These are phyloP conservation scores for Leptestheria dahalacensis DNA, from an alignment of 1,140 invertebrate species.

Conservation along the genomic window DNA sequence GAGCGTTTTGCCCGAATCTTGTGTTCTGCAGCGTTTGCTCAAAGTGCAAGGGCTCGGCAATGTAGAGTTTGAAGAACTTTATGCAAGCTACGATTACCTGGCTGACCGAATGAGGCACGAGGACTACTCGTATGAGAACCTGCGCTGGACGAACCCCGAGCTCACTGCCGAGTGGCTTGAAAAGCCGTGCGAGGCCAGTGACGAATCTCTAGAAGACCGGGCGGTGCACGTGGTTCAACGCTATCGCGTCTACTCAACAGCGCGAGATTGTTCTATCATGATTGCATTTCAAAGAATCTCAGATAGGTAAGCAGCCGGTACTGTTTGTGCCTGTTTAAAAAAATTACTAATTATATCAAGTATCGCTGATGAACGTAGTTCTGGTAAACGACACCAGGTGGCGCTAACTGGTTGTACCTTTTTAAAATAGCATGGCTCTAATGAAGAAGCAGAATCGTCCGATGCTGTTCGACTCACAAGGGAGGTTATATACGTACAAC, in stretches of 20 bases:
- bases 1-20: constrained; percentile 23
- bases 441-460: constrained; percentile 11
- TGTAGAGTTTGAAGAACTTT: constrained; percentile 20
- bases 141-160: constrained; percentile 13
- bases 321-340: no score
- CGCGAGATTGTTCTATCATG: constrained; percentile 40
- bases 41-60: constrained; percentile 25
- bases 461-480: constrained; percentile 24
- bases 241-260: constrained; percentile 35
- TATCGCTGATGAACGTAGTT: no score
- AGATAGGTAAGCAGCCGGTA: constrained; percentile 1
- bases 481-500: constrained; percentile 28
- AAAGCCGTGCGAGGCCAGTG: constrained; percentile 2
- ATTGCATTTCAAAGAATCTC: constrained; percentile 29
- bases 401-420: no score
- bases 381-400: no score
- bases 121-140: not conserved
- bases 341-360: no score
- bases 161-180: constrained; percentile 15
- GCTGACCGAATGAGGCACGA: not conserved
- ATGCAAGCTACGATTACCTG: constrained; percentile 23
- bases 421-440: not conserved
- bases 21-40: constrained; percentile 26
- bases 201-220: not conserved
- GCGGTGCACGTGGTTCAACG: constrained; percentile 26